Percentiles rank a stretch among this genome's conserved stretches.
These are phyloP conservation scores for Endotricha flammealis DNA, from an alignment of 2,888 invertebrate species.

Conservation along the genomic window DNA sequence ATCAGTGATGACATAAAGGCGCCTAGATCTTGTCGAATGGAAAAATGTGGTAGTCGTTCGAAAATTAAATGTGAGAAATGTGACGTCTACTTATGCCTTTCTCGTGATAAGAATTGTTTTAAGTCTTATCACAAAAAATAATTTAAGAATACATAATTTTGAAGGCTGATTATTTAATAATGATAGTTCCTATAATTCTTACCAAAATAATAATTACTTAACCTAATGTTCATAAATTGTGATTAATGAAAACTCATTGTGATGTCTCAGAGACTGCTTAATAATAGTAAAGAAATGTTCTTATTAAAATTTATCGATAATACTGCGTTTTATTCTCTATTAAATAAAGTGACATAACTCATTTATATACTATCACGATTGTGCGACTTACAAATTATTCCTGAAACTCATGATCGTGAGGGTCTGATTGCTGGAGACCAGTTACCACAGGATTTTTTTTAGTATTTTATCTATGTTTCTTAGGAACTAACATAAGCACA, in stretches of 20 bases:
- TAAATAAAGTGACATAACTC: constrained; percentile 1
- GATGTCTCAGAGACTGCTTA: background rate
- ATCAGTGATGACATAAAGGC: constrained; percentile 22
- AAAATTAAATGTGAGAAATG: constrained; percentile 24
- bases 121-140: constrained; percentile 10
- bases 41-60: constrained; percentile 20
- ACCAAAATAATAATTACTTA: constrained; percentile 1
- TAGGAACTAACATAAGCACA: constrained; percentile 14
- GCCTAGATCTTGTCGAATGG: constrained; percentile 24
- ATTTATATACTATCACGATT: constrained; percentile 9
- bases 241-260: background rate
- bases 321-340: background rate
- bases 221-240: background rate
- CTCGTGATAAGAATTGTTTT: constrained; percentile 11
- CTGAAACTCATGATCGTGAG: constrained; percentile 10
- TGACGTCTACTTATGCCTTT: constrained; percentile 19
- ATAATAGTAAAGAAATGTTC: background rate
- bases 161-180: background rate
- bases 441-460: constrained; percentile 9
- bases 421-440: constrained; percentile 15
- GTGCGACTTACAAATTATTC: constrained; percentile 13
- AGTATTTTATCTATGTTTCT: constrained; percentile 8
- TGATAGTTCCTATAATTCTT: constrained; percentile 1
- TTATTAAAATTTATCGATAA: constrained; percentile 1
- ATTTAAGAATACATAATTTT: background rate